These are phyloP conservation scores for Cyphomyrus plagiostoma DNA, from an alignment of 2,113 vertebrate genomes.

Conservation along the genomic window DNA sequence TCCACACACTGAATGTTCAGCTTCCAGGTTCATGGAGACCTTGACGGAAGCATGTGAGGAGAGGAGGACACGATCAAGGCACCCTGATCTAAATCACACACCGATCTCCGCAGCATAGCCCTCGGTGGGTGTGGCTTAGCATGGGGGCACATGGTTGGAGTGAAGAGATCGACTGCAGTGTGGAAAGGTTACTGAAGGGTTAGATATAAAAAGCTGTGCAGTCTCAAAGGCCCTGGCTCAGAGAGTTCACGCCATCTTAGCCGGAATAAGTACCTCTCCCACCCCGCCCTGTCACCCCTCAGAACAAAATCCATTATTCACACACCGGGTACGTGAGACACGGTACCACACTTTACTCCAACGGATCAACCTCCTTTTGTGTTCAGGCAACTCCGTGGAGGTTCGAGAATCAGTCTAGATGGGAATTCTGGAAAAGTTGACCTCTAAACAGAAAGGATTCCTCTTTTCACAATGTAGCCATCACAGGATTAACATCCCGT, in stretches of 20 bases:
- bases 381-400: not conserved
- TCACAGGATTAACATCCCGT: not conserved
- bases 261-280: not conserved
- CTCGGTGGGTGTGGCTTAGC: slow-evolving; percentile 34
- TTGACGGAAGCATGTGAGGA: not conserved
- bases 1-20: not conserved
- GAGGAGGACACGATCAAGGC: not conserved
- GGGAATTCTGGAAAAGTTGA: not conserved
- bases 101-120: not conserved
- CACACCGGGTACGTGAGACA: not conserved
- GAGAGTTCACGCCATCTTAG: slow-evolving; percentile 23
- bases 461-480: not conserved
- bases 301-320: slow-evolving; percentile 23
- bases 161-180: not conserved
- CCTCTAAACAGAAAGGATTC: not conserved
- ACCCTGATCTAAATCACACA: not conserved
- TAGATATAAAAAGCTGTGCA: slow-evolving; percentile 25
- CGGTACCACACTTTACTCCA: not conserved
- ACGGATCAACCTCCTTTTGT: not conserved
- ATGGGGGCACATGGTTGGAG: not conserved
- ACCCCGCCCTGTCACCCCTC: not conserved
- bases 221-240: slow-evolving; percentile 30
- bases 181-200: slow-evolving; percentile 34
- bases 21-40: not conserved
- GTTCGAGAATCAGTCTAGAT: not conserved